phyloP scores from a whole-genome alignment of 2,113 vertebrate species.

The Machaerirhynchus nigripectus region DNA sequence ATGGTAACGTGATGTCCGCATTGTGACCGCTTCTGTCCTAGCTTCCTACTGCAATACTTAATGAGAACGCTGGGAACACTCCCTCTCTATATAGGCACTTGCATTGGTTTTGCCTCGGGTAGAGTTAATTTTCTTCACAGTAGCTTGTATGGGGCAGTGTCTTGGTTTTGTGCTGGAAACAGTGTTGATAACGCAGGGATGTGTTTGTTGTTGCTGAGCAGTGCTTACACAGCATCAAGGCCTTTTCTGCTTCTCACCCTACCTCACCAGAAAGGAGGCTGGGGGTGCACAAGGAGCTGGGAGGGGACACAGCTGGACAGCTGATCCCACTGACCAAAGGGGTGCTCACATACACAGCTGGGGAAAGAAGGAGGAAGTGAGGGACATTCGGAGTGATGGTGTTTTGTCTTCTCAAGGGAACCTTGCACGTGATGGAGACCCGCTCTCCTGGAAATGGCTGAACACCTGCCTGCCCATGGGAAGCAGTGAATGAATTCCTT shows the following conservation, averaged over 20 bases:
- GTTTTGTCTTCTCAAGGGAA: not conserved
- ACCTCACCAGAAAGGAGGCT: not conserved
- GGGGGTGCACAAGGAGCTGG: not conserved
- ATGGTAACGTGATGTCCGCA: accelerated
- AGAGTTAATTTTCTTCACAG: not conserved
- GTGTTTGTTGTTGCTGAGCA: not conserved
- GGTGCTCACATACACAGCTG: not conserved
- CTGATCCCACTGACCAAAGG: not conserved
- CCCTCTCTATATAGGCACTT: not conserved
- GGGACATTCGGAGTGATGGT: accelerated
- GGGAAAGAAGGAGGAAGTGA: not conserved
- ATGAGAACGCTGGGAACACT: not conserved
- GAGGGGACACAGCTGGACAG: not conserved
- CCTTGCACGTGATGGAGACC: accelerated
- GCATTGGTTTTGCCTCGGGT: not conserved
- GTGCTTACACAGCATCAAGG: not conserved
- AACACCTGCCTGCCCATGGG: not conserved
- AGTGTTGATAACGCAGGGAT: not conserved
- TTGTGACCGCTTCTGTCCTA: not conserved
- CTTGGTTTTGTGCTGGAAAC: not conserved
- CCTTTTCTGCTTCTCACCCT: not conserved
- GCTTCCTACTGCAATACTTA: not conserved
- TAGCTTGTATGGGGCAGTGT: not conserved
- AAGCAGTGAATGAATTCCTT: not conserved
- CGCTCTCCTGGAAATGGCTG: not conserved